Percentiles rank a stretch among this genome's conserved stretches.
phyloP scores from a whole-genome alignment of 1,140 invertebrate genomes.

The Drosophila mayri region DNA sequence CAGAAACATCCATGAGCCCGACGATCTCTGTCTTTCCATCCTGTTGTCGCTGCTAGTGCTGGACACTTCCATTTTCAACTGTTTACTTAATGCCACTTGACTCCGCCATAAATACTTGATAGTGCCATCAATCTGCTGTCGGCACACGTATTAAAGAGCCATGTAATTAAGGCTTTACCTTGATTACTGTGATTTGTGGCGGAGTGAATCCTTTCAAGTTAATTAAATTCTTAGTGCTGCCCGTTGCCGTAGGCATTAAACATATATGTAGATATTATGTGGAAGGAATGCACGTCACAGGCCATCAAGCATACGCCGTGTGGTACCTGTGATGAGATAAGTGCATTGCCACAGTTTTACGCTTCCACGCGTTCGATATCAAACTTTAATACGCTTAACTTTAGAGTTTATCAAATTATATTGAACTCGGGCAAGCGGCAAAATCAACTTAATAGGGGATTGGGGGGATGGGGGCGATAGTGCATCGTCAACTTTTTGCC shows the following conservation, averaged over 20 bases:
- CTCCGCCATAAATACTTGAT: conserved; percentile 40
- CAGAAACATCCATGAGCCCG: conserved; percentile 29
- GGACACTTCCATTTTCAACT: conserved; percentile 35
- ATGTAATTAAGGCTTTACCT: conserved; percentile 39
- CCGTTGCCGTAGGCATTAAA: conserved; percentile 22
- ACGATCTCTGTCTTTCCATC: conserved; percentile 4
- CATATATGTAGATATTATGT: neutral
- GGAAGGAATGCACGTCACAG: neutral
- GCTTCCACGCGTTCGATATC: conserved; percentile 26
- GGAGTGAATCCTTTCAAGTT: conserved; percentile 42
- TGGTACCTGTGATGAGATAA: conserved; percentile 23
- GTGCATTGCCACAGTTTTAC: conserved; percentile 25
- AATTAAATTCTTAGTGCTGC: conserved; percentile 36
- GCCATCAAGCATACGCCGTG: conserved; percentile 27
- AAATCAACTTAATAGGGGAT: neutral
- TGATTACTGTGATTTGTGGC: conserved; percentile 36
- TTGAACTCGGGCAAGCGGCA: conserved; percentile 12
- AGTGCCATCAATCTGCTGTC: conserved; percentile 29
- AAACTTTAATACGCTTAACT: conserved; percentile 28
- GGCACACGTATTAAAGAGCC: conserved; percentile 28
- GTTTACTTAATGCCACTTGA: conserved; percentile 19
- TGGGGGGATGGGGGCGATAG: too few relatives aligned
- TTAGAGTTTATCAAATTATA: conserved; percentile 40
- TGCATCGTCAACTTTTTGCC: conserved; percentile 16
- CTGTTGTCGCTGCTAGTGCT: neutral